Conservation (phyloP, 2,797 vertebrate species). For the Tokudaia muenninki region DNA sequence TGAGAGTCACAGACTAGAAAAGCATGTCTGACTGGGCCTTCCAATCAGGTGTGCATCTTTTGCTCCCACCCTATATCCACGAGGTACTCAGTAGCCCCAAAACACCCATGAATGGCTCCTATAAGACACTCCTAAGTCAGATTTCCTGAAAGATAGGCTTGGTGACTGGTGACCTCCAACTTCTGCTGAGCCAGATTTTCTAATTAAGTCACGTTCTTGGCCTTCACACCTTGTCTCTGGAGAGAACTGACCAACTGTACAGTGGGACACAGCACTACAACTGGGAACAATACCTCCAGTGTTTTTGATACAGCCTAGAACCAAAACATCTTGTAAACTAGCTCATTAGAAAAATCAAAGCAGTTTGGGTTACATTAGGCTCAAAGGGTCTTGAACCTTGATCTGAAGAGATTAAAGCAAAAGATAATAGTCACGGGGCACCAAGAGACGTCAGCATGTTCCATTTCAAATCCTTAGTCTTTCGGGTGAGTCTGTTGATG, state of each 20-base stretch:
- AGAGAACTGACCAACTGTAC: not conserved
- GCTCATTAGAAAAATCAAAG: not conserved
- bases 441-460: not conserved
- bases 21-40: not conserved
- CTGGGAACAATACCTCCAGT: not conserved
- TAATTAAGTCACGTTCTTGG: not conserved
- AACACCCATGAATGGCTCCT: not conserved
- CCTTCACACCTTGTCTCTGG: not conserved
- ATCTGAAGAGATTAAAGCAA: not conserved
- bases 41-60: not conserved
- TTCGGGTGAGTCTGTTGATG: constrained; percentile 1
- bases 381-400: constrained; percentile 18
- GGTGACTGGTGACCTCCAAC: not conserved
- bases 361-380: not conserved
- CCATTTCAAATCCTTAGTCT: not conserved
- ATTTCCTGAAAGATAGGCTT: not conserved
- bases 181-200: not conserved
- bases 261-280: not conserved
- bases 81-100: too few relatives aligned
- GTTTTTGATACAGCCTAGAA: not conserved
- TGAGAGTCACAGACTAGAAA: not conserved
- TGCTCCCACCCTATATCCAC: not conserved
- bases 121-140: not conserved
- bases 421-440: not conserved
- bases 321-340: not conserved